Conservation (phyloP, 2,888 invertebrate genomes). For the Ariolimax columbianus region DNA sequence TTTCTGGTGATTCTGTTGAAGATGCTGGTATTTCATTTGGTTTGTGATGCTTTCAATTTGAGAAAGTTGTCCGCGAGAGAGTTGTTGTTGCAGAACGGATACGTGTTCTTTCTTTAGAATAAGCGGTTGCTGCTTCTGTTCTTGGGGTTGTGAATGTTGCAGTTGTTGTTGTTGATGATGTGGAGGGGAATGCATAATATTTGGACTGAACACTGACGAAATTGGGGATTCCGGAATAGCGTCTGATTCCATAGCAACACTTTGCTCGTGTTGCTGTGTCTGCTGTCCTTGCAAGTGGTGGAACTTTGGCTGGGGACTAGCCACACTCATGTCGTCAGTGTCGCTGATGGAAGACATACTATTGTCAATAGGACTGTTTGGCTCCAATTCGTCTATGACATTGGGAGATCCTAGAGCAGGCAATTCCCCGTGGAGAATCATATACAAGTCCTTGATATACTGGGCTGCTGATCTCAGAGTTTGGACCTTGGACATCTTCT, state of each 20-base stretch:
- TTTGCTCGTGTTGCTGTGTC: slow-evolving; percentile 3
- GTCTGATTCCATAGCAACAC: neutral
- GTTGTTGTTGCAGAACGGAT: slow-evolving; percentile 34
- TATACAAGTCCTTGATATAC: slow-evolving; percentile 72
- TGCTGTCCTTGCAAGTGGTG: slow-evolving; percentile 5
- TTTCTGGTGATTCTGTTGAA: slow-evolving; percentile 19
- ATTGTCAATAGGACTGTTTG: slow-evolving; percentile 44
- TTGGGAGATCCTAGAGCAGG: slow-evolving; percentile 42
- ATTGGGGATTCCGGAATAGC: neutral
- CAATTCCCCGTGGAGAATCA: slow-evolving; percentile 47
- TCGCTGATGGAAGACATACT: slow-evolving; percentile 43
- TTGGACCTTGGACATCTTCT: slow-evolving; percentile 78
- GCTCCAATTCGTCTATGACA: slow-evolving; percentile 39
- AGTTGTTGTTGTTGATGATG: neutral
- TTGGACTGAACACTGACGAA: neutral
- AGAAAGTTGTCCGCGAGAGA: slow-evolving; percentile 1
- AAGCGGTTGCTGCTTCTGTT: neutral
- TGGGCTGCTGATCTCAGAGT: slow-evolving; percentile 75
- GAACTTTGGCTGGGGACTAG: slow-evolving; percentile 29
- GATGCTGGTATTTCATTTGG: slow-evolving; percentile 34
- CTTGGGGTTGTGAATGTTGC: slow-evolving; percentile 5
- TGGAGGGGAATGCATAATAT: neutral
- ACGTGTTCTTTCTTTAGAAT: slow-evolving; percentile 30
- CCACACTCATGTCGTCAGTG: slow-evolving; percentile 32
- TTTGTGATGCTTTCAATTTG: neutral